These are phyloP conservation scores for Drosophila longiperda DNA, from an alignment of 2,888 invertebrate species.

Conservation along the genomic window DNA sequence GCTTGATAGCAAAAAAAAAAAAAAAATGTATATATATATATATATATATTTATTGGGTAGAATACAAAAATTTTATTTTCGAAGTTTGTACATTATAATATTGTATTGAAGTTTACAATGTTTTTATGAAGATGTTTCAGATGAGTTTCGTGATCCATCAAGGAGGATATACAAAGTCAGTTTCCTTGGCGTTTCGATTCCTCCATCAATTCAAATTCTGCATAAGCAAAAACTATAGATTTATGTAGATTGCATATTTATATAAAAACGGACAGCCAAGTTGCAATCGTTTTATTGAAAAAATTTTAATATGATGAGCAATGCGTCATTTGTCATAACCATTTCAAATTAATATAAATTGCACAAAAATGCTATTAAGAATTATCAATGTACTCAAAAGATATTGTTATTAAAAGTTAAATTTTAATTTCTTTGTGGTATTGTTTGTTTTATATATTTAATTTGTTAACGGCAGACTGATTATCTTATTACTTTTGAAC, in stretches of 20 bases:
- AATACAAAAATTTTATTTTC: too few species aligned
- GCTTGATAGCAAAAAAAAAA: neutral
- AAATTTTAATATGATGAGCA: neutral
- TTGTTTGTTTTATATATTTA: neutral
- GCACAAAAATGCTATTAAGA: neutral
- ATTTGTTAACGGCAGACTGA: neutral
- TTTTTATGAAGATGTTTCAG: too few species aligned
- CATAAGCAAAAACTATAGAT: neutral
- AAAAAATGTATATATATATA: neutral
- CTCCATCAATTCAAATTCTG: neutral
- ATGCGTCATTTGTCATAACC: too few species aligned
- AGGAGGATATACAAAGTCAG: too few species aligned
- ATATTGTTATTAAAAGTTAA: neutral
- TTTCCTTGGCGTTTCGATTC: neutral
- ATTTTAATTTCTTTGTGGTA: neutral
- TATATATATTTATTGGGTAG: too few species aligned
- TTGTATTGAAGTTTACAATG: too few species aligned
- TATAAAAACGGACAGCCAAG: neutral
- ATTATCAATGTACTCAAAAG: neutral
- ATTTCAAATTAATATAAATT: neutral
- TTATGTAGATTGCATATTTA: neutral
- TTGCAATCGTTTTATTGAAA: neutral
- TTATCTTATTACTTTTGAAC: neutral
- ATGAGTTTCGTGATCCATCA: too few species aligned
- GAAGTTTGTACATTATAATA: too few species aligned